Evolutionary conservation across 2,888 invertebrate genomes (phyloP).

Genomic region (Rotaria socialis): DNA sequence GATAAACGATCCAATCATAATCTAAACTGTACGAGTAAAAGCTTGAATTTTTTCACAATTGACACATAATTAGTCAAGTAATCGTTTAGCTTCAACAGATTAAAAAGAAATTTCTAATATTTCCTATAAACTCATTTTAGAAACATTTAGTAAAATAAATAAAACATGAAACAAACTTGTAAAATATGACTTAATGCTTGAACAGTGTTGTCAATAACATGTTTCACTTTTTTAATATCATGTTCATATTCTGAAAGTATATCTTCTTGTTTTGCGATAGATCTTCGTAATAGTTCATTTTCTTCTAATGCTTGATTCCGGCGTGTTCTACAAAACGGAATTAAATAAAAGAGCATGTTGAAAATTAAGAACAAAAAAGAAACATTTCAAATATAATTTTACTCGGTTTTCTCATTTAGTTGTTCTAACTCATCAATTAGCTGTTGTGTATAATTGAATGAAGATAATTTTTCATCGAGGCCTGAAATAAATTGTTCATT

Average conservation of each 20-base stretch:
- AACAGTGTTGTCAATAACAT: background rate
- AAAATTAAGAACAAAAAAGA: background rate
- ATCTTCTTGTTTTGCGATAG: background rate
- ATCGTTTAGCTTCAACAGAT: too few relatives aligned
- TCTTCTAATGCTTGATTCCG: background rate
- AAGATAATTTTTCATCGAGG: slow-evolving; percentile 4
- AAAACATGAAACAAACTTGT: background rate
- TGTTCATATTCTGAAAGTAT: background rate
- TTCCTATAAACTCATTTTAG: too few relatives aligned
- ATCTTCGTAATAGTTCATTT: slow-evolving; percentile 28
- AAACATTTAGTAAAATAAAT: too few relatives aligned
- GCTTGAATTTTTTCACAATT: too few relatives aligned
- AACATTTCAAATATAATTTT: background rate
- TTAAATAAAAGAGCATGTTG: background rate
- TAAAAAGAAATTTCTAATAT: too few relatives aligned
- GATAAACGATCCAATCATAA: too few relatives aligned
- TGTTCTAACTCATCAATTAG: slow-evolving; percentile 23
- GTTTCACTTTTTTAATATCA: background rate
- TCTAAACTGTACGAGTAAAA: too few relatives aligned
- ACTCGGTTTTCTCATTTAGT: background rate
- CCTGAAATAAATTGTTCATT: slow-evolving; percentile 8
- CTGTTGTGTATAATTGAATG: background rate
- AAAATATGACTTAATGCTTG: background rate
- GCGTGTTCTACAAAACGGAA: background rate
- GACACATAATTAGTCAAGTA: too few relatives aligned